These are phyloP conservation scores for Tuberolachnus salignus DNA, from an alignment of 2,888 invertebrate genomes.

Conservation along the genomic window DNA sequence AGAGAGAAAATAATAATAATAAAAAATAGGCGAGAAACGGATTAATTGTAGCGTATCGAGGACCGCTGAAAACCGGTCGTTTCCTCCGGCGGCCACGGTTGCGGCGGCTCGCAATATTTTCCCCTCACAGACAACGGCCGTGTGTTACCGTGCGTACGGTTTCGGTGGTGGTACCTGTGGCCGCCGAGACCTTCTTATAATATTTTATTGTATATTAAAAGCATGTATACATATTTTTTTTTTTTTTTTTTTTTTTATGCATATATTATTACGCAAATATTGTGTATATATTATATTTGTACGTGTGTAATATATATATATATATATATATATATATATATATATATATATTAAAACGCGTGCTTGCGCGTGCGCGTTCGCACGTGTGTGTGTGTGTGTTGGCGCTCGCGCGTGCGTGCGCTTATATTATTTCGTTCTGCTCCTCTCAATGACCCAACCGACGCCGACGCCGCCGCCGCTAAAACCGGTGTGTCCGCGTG, in stretches of 20 bases:
- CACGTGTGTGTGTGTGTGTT: not conserved
- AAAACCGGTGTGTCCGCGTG: conserved; percentile 37
- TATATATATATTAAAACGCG: too few relatives aligned
- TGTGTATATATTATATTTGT: too few relatives aligned
- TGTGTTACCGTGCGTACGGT: too few relatives aligned
- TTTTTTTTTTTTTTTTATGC: too few relatives aligned
- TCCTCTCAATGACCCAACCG: not conserved
- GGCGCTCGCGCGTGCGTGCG: not conserved
- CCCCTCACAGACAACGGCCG: not conserved
- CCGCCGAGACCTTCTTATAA: too few relatives aligned
- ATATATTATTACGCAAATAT: too few relatives aligned
- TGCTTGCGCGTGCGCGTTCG: not conserved
- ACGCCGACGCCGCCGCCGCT: not conserved
- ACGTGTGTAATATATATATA: too few relatives aligned
- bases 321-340: too few relatives aligned
- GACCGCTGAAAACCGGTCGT: conserved; percentile 11
- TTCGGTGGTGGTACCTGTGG: not conserved
- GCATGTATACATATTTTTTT: too few relatives aligned
- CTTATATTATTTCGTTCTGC: not conserved
- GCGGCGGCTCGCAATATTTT: not conserved
- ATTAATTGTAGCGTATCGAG: not conserved
- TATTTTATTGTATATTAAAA: too few relatives aligned
- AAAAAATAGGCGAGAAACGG: not conserved
- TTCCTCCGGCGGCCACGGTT: not conserved
- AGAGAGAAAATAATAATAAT: not conserved